Evolutionary conservation across 1,140 invertebrate species (phyloP).

Genomic region (Eriosoma lanigerum): DNA sequence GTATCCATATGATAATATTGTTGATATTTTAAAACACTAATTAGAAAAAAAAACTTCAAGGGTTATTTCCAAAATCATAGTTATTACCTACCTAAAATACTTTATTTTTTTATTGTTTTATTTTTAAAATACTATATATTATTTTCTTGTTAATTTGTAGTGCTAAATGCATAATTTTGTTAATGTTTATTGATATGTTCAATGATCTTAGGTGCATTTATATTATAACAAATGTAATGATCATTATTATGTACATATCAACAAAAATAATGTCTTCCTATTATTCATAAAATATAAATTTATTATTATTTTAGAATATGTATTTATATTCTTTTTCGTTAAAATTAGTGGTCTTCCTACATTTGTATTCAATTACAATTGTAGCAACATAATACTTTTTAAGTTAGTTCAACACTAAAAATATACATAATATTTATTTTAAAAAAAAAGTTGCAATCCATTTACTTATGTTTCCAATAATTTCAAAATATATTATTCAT

Average conservation of each 20-base stretch:
- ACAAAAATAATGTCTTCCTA: conserved; percentile 27
- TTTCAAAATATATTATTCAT: too few relatives aligned
- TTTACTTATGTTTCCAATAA: too few relatives aligned
- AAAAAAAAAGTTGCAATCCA: too few relatives aligned
- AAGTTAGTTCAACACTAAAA: too few relatives aligned
- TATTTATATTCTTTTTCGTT: not conserved
- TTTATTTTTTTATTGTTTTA: not conserved
- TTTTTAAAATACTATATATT: too few relatives aligned
- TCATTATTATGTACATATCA: not conserved
- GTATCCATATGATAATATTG: not conserved
- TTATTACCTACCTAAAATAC: not conserved
- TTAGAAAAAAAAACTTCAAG: not conserved
- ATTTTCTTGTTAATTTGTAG: conserved; percentile 28
- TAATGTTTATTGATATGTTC: conserved; percentile 16
- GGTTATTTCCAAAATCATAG: not conserved
- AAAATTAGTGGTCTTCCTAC: not conserved
- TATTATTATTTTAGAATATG: not conserved
- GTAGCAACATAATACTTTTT: too few relatives aligned
- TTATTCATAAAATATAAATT: conserved; percentile 2
- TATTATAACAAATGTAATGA: not conserved
- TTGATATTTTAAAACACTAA: not conserved
- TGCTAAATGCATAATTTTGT: not conserved
- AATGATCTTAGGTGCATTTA: not conserved
- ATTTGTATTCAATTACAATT: not conserved
- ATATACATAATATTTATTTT: too few relatives aligned